These are phyloP conservation scores for Caradrina kadenii DNA, from an alignment of 2,888 invertebrate species.

Conservation along the genomic window DNA sequence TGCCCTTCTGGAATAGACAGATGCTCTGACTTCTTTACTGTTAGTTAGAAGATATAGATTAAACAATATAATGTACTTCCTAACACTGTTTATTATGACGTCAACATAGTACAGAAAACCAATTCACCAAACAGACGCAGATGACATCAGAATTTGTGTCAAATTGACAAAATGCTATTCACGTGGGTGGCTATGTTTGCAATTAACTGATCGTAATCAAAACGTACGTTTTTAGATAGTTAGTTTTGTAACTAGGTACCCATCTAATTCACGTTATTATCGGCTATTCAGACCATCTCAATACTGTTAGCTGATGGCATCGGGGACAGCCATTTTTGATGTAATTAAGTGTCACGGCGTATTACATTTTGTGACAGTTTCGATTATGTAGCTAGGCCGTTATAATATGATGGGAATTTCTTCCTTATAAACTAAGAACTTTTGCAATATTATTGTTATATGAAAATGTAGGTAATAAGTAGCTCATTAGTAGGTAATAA, in stretches of 20 bases:
- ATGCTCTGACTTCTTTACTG: background rate
- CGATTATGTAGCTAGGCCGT: slow-evolving; percentile 17
- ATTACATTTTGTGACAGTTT: slow-evolving; percentile 31
- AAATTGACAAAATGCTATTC: slow-evolving; percentile 26
- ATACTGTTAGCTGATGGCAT: slow-evolving; percentile 29
- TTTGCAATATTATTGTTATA: too few species aligned
- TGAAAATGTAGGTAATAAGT: too few species aligned
- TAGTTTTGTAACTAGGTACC: slow-evolving; percentile 2
- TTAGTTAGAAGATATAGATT: background rate
- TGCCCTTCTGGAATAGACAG: slow-evolving; percentile 12
- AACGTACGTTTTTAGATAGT: slow-evolving; percentile 33
- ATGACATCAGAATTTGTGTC: slow-evolving; percentile 42
- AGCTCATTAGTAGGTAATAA: too few species aligned
- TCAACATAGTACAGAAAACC: slow-evolving; percentile 22
- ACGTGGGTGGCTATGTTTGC: slow-evolving; percentile 8
- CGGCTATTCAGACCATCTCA: slow-evolving; percentile 4
- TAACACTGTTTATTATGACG: slow-evolving; percentile 13
- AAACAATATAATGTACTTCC: background rate
- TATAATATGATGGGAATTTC: background rate
- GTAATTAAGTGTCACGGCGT: slow-evolving; percentile 43
- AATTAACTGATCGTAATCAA: slow-evolving; percentile 47
- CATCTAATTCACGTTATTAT: slow-evolving; percentile 9
- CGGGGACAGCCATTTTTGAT: slow-evolving; percentile 16
- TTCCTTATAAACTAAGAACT: too few species aligned
- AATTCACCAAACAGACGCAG: slow-evolving; percentile 17